Percentiles rank a stretch among this genome's conserved stretches.
phyloP scores from a whole-genome alignment of 2,797 vertebrate genomes.

The Coccyzus lansbergi region DNA sequence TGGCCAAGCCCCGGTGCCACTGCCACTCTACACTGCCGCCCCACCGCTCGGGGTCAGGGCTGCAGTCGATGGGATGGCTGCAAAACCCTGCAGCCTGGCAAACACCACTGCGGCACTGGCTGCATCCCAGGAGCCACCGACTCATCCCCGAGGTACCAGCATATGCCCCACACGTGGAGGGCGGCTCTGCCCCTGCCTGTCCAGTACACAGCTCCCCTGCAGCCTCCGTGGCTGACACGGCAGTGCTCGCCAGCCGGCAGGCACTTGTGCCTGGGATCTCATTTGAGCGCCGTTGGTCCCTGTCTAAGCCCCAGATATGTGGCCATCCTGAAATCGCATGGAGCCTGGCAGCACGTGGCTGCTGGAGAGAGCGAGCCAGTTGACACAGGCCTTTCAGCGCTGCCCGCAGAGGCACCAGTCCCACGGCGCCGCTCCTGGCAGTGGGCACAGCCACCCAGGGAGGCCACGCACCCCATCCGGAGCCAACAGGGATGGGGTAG shows the following conservation, averaged over 20 bases:
- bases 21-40: accelerated
- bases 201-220: accelerated
- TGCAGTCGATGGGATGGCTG: neutral
- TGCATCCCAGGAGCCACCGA: neutral
- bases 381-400: accelerated
- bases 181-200: neutral
- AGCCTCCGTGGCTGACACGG: accelerated
- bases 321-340: accelerated
- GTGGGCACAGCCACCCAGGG: neutral
- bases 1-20: neutral
- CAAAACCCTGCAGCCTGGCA: neutral
- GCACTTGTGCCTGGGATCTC: neutral
- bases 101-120: neutral
- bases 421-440: neutral
- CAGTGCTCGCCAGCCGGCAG: accelerated
- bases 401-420: neutral
- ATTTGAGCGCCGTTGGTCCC: neutral
- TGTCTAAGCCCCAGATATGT: accelerated
- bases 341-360: accelerated
- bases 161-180: accelerated
- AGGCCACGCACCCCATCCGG: accelerated
- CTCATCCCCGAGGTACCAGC: accelerated
- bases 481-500: neutral
- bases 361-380: accelerated
- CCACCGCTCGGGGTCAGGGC: neutral